Percentiles rank a stretch among this genome's conserved stretches.
phyloP scores from a whole-genome alignment of 2,888 invertebrate genomes.

The Clusia tigrina region DNA sequence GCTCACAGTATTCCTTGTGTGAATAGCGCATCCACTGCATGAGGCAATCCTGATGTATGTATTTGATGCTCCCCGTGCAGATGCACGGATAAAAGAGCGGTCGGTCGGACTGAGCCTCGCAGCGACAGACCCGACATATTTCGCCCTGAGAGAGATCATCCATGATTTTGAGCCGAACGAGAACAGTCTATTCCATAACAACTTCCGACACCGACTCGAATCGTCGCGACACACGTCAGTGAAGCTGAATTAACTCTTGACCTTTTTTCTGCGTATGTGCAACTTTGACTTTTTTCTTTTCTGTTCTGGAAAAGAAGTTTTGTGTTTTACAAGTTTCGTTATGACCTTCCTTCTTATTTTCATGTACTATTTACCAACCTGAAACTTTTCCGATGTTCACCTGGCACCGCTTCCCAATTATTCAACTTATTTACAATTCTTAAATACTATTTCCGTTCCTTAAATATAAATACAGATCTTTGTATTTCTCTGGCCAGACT shows the following conservation, averaged over 20 bases:
- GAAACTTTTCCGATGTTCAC: no score
- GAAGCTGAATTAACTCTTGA: background rate
- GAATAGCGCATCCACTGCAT: slow-evolving; percentile 99
- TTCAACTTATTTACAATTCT: background rate
- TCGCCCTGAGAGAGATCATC: slow-evolving; percentile 71
- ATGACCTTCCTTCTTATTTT: slow-evolving; percentile 9
- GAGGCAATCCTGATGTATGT: slow-evolving; percentile 98
- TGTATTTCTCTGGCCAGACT: slow-evolving; percentile 4
- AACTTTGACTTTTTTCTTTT: slow-evolving; percentile 11
- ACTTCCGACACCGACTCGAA: background rate
- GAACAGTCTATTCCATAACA: background rate
- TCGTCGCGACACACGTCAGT: slow-evolving; percentile 29
- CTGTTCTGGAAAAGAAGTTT: background rate
- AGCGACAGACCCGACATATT: slow-evolving; percentile 97
- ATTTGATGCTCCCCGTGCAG: slow-evolving; percentile 98
- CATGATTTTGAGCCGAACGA: slow-evolving; percentile 41
- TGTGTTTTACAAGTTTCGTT: slow-evolving; percentile 1
- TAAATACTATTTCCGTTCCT: no score
- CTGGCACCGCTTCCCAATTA: background rate
- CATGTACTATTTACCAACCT: no score
- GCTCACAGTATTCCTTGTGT: slow-evolving; percentile 97
- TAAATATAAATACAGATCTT: background rate
- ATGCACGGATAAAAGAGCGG: slow-evolving; percentile 98
- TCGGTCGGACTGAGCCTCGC: slow-evolving; percentile 89
- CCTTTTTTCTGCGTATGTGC: background rate